phyloP scores from a whole-genome alignment of 2,113 vertebrate genomes.

The Propithecus coquereli region DNA sequence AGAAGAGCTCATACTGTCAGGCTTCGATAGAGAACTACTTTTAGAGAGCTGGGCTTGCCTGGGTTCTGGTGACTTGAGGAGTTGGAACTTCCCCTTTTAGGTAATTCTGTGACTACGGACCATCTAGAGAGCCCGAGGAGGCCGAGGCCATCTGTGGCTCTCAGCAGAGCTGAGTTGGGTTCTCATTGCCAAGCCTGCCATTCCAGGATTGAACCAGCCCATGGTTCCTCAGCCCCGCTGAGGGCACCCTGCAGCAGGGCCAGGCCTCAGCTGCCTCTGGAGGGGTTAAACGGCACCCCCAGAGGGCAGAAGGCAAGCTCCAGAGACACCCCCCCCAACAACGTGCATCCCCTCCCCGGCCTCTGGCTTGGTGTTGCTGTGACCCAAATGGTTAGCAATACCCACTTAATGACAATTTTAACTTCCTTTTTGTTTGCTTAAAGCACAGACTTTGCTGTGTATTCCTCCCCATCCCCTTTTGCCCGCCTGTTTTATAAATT shows the following conservation, averaged over 20 bases:
- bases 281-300: not conserved
- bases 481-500: not conserved
- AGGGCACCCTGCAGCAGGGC: not conserved
- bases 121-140: not conserved
- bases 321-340: not conserved
- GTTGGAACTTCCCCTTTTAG: not conserved
- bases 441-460: not conserved
- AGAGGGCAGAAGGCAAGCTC: not conserved
- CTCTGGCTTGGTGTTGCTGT: not conserved
- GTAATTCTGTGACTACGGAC: not conserved
- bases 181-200: not conserved
- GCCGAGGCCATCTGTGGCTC: not conserved
- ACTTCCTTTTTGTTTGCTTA: not conserved
- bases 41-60: not conserved
- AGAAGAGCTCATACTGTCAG: not conserved
- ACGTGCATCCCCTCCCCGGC: not conserved
- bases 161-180: not conserved
- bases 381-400: not conserved
- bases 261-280: not conserved
- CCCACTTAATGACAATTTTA: conserved; percentile 5
- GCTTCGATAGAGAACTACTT: not conserved
- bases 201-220: not conserved
- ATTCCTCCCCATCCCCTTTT: not conserved
- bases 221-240: not conserved
- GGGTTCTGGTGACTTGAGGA: not conserved